phyloP scores from a whole-genome alignment of 2,797 vertebrate species.

The Loris lydekkerianus region DNA sequence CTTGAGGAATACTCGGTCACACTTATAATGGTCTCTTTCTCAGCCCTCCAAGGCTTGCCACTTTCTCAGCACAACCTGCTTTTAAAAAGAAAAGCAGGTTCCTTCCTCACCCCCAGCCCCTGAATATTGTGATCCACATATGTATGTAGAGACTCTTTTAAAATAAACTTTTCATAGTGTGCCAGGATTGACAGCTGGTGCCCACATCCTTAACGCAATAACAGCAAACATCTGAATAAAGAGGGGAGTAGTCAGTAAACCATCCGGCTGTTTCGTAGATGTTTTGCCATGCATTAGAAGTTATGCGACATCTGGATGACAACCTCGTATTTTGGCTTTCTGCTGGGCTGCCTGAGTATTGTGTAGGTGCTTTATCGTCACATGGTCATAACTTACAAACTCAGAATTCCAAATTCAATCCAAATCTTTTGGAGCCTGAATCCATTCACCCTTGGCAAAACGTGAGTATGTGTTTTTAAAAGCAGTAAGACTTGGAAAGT shows the following conservation, averaged over 20 bases:
- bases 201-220: conserved; percentile 19
- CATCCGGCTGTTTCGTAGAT: conserved; percentile 63
- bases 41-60: neutral
- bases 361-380: conserved; percentile 78
- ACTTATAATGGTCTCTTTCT: neutral
- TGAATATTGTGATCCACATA: neutral
- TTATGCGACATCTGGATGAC: conserved; percentile 73
- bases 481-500: conserved; percentile 81
- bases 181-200: conserved; percentile 67
- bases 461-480: conserved; percentile 83
- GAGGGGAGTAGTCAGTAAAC: conserved; percentile 20
- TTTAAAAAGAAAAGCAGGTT: conserved; percentile 25
- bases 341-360: conserved; percentile 36
- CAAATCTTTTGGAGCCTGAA: conserved; percentile 75
- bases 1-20: neutral
- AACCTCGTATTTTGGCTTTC: conserved; percentile 46
- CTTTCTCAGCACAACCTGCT: conserved; percentile 9
- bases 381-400: conserved; percentile 74
- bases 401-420: conserved; percentile 80
- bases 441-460: conserved; percentile 82
- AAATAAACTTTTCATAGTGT: conserved; percentile 23
- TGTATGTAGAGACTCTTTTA: neutral
- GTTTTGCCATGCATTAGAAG: conserved; percentile 50
- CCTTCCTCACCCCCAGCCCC: neutral
- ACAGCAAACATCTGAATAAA: conserved; percentile 74